Evolutionary conservation across 2,888 invertebrate species (phyloP), one percentile per base, ranked within the genome.

Genomic region (Agrotis segetum): DNA sequence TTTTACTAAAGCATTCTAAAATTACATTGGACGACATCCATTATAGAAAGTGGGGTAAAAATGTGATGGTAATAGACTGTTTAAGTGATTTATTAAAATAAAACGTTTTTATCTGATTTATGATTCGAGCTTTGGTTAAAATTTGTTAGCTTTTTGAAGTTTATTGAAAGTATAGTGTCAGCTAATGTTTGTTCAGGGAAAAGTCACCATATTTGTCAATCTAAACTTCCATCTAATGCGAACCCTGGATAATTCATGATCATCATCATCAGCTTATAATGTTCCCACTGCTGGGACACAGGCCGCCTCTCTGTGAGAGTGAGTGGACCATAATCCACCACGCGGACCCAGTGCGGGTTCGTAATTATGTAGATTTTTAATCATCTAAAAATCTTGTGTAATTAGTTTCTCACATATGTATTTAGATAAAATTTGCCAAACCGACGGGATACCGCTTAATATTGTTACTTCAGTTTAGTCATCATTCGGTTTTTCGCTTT

Each of bases 1-100:
- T 90, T 89, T 89, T 87, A 88, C 87, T 81, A 82, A 77, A 86
- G 84, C 88, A 87, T 90, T 90, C 87, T 85, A 64, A 91, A 92
- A 92, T 92, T 91, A 90, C 88, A 89, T 87, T 88, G 87, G 87
- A 89, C 88, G 92, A 92, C 91, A 92, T 87, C 88, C 90, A 91
- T 92, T 92, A 91, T 73, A 83, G 82, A 86, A 84, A 86, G 74
- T 84, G 73, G 76, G 61, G 47, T 76, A 86, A 86, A 86, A 87
- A 85, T 81, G 77, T 83, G 60, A 83, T 78, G 81, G 77, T 49
- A 67, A 58, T 65, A 55, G 67, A 71, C 69, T 71, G 62, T 82
- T 79, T 80, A 69, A 82, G 83, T 86, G 82, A 82, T 84, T 84
- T 76, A 78, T 72, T 81, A 1, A 40, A 40, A 40, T 9, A 40